These are phyloP conservation scores for Colistium nudipinnis DNA, from an alignment of 2,113 vertebrate genomes.

Conservation along the genomic window DNA sequence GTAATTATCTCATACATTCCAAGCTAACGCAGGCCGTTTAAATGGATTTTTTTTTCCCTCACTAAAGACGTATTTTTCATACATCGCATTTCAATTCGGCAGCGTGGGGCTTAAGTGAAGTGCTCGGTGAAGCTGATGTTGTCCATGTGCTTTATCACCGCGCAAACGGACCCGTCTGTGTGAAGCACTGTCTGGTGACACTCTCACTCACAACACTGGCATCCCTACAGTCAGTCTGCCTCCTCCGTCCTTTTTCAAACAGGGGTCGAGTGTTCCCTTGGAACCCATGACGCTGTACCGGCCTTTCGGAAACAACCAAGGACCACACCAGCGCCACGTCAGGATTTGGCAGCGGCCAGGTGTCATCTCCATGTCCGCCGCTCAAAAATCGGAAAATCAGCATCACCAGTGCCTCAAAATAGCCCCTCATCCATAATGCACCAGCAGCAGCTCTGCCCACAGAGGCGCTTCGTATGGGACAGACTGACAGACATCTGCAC, in stretches of 20 bases:
- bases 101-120: background rate
- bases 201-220: constrained; percentile 34
- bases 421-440: constrained; percentile 81
- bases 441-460: constrained; percentile 71
- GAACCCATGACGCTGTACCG: constrained; percentile 59
- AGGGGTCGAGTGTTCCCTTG: constrained; percentile 36
- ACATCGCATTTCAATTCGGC: background rate
- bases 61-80: too few relatives aligned
- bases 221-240: constrained; percentile 41
- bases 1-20: background rate
- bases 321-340: constrained; percentile 37
- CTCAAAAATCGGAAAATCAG: constrained; percentile 74
- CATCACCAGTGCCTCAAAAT: constrained; percentile 74
- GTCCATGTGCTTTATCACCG: constrained; percentile 8
- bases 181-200: constrained; percentile 39
- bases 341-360: constrained; percentile 66
- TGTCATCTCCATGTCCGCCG: constrained; percentile 65
- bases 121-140: constrained; percentile 9
- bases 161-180: constrained; percentile 16
- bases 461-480: constrained; percentile 70
- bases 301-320: constrained; percentile 55
- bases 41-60: too few relatives aligned
- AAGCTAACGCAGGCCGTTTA: too few relatives aligned
- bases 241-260: constrained; percentile 51
- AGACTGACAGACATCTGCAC: constrained; percentile 76